These are phyloP conservation scores for Drosophila leontia DNA, from an alignment of 1,140 invertebrate species.

Conservation along the genomic window DNA sequence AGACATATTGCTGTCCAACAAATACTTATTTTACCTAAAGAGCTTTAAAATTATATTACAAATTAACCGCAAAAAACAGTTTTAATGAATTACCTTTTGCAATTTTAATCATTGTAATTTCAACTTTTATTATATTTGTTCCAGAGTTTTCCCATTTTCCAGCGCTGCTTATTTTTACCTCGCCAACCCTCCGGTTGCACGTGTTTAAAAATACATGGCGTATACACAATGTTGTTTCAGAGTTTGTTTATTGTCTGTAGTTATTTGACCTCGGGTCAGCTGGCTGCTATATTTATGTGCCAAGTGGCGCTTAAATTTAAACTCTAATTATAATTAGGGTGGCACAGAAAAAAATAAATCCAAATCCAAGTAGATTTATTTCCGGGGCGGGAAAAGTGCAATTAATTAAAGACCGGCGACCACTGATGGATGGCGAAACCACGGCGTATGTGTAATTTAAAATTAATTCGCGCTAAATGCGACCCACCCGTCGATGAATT, in stretches of 20 bases:
- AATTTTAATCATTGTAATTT: constrained; percentile 27
- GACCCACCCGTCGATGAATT: background rate
- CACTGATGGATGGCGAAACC: constrained; percentile 23
- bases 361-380: constrained; percentile 8
- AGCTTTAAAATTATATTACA: background rate
- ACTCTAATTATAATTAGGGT: constrained; percentile 45
- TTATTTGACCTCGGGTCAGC: constrained; percentile 26
- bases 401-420: constrained; percentile 43
- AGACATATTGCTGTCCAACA: background rate
- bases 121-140: constrained; percentile 20
- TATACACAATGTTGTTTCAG: constrained; percentile 34
- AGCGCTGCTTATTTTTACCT: constrained; percentile 4
- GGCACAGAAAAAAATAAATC: background rate
- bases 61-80: background rate
- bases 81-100: constrained; percentile 3
- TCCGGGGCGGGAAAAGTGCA: constrained; percentile 16
- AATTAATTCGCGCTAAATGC: constrained; percentile 56
- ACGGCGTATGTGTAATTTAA: constrained; percentile 44
- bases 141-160: constrained; percentile 5
- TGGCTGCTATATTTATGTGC: constrained; percentile 8
- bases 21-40: background rate
- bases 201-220: constrained; percentile 36
- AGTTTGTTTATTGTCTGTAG: constrained; percentile 32
- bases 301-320: constrained; percentile 29
- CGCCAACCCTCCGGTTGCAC: background rate